Evolutionary conservation across 2,113 vertebrate species (phyloP), one percentile per base, ranked within the genome.

Genomic region (Strix uralensis): DNA sequence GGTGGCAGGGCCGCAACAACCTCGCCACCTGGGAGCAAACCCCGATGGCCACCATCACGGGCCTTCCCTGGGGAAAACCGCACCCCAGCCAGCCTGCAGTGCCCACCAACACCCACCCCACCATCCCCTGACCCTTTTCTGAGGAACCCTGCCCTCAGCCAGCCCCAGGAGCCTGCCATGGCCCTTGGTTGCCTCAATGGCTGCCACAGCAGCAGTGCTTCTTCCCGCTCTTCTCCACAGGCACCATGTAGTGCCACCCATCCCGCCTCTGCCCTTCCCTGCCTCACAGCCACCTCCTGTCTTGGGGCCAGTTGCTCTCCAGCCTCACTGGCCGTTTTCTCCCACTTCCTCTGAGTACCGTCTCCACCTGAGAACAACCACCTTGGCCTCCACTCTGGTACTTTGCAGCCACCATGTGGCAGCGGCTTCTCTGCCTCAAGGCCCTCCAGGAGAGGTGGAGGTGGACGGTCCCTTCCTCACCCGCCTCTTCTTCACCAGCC

Each of bases 171-270:
- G 49, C 55, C 59, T 5, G 0, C 30, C 34, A 4, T 0, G 0
- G 30, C 12, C 16, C 54, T 49, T 0, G 0, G 26, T 25, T 4
- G 2, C 40, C 44, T 8, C n/a, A 13, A 1, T 2, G 47, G 47
- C 27, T 1, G 1, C 47, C 38, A 2, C n/a, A 19, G 34, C 11
- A 19, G 4, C 63, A n/a, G 42, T 16, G 27, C 30, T 65, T 18
- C 58, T 51, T 69, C 61, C 25, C 1, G 0, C 23, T 67, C 44
- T 34, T 32, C 32, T 67, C 67, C 15, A 7, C 26, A 42, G 29
- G 52, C 18, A 38, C 46, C 5, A 0, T 1, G 4, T 2, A 4
- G 14, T 4, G 3, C 25, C 0, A 0, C 38, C 11, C 5, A 1
- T 18, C 38, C 42, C 74, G 14, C 11, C 16, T 1, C 25, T 54